A percentile compares a stretch with the other conserved stretches of the same genome.
phyloP scores from a whole-genome alignment of 1,140 invertebrate species.

The Platyura marginata region DNA sequence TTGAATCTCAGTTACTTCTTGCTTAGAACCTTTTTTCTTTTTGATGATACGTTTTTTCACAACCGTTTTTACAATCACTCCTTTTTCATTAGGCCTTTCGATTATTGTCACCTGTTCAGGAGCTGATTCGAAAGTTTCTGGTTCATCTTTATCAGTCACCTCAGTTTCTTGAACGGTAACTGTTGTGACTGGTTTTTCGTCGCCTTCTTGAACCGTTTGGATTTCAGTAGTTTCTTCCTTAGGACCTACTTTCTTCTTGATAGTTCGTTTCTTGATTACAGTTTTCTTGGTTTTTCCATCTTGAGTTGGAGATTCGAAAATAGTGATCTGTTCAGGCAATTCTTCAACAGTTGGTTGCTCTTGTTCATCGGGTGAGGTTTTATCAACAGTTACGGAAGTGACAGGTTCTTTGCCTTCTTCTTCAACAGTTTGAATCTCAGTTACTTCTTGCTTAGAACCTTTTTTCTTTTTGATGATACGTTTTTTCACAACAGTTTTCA shows the following conservation, averaged over 20 bases:
- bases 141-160: constrained; percentile 10
- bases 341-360: constrained; percentile 16
- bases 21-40: no score
- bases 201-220: constrained; percentile 22
- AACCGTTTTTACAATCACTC: no score
- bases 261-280: constrained; percentile 17
- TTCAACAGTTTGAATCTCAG: constrained; percentile 25
- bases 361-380: constrained; percentile 17
- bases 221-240: constrained; percentile 19
- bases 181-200: constrained; percentile 15
- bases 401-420: constrained; percentile 24
- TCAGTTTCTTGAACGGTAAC: constrained; percentile 12
- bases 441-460: constrained; percentile 22
- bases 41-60: no score
- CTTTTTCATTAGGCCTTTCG: constrained; percentile 9
- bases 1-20: no score
- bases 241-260: constrained; percentile 13
- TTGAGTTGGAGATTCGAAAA: constrained; percentile 13
- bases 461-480: constrained; percentile 21
- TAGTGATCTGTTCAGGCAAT: constrained; percentile 17
- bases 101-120: constrained; percentile 11
- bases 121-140: constrained; percentile 6
- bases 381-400: constrained; percentile 19
- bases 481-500: constrained; percentile 16
- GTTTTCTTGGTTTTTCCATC: constrained; percentile 14